These are phyloP conservation scores for Alviniconcha marisindica DNA, from an alignment of 1,140 invertebrate species.

Conservation along the genomic window DNA sequence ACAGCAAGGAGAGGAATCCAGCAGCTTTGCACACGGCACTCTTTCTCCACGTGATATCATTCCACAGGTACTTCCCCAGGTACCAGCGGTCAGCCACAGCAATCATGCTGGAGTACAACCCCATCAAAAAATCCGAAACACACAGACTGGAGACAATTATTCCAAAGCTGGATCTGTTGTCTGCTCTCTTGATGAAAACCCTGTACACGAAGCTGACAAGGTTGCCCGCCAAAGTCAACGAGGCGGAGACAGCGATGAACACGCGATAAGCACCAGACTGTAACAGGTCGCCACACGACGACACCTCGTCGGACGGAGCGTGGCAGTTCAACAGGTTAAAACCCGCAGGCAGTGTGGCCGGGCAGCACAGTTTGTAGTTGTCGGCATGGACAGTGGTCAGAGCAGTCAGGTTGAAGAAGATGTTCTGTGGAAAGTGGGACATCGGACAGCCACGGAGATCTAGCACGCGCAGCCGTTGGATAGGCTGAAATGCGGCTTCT, in stretches of 20 bases:
- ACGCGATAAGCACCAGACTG: slow-evolving; percentile 3
- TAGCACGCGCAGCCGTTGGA: neutral
- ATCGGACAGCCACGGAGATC: neutral
- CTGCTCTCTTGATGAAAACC: neutral
- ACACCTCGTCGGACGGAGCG: neutral
- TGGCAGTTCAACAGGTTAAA: neutral
- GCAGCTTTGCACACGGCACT: slow-evolving; percentile 53
- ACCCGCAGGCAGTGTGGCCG: neutral
- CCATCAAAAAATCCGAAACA: slow-evolving; percentile 63
- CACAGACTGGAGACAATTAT: slow-evolving; percentile 55
- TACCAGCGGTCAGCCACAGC: slow-evolving; percentile 53
- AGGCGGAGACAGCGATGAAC: slow-evolving; percentile 45
- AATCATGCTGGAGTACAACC: slow-evolving; percentile 60
- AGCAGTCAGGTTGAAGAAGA: neutral
- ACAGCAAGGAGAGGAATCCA: slow-evolving; percentile 57
- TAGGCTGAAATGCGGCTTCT: too few relatives aligned
- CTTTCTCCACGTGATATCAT: slow-evolving; percentile 52
- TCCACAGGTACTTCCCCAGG: slow-evolving; percentile 51
- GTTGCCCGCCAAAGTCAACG: slow-evolving; percentile 50
- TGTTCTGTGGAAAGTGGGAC: neutral
- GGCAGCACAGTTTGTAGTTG: slow-evolving; percentile 4
- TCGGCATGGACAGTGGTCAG: neutral
- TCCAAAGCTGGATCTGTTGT: neutral
- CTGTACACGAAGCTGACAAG: slow-evolving; percentile 43
- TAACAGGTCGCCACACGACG: slow-evolving; percentile 4